phyloP scores from a whole-genome alignment of 2,113 vertebrate species.

The Atractosteus spatula region DNA sequence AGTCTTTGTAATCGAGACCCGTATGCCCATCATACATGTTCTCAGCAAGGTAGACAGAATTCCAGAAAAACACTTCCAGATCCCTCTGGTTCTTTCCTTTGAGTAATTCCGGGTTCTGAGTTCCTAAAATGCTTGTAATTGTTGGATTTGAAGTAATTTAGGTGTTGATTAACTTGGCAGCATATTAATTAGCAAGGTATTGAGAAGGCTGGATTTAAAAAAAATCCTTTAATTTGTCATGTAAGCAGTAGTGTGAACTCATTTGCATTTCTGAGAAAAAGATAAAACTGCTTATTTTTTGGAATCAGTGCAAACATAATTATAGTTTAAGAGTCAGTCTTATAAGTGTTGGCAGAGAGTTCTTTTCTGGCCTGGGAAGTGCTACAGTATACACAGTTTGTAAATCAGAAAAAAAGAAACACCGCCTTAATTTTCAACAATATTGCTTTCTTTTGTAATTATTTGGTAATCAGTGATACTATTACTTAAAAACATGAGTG shows the following conservation, averaged over 20 bases:
- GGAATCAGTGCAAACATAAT: slow-evolving; percentile 43
- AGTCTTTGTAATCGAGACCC: too few species aligned
- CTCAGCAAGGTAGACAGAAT: too few species aligned
- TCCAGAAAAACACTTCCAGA: too few species aligned
- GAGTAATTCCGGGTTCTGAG: slow-evolving; percentile 51
- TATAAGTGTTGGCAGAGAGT: too few species aligned
- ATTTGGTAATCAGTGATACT: too few species aligned
- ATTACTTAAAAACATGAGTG: too few species aligned
- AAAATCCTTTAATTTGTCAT: slow-evolving; percentile 42
- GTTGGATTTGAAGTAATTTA: slow-evolving; percentile 48
- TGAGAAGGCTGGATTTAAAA: slow-evolving; percentile 37
- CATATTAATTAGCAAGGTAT: slow-evolving; percentile 63
- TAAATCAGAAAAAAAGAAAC: too few species aligned
- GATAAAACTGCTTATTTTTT: slow-evolving; percentile 47
- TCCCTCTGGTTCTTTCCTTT: slow-evolving; percentile 18
- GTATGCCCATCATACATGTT: too few species aligned
- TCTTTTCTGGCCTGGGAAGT: too few species aligned
- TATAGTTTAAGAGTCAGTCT: neutral
- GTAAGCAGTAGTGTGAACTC: slow-evolving; percentile 26
- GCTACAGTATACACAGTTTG: too few species aligned
- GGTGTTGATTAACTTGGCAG: slow-evolving; percentile 64
- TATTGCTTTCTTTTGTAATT: too few species aligned
- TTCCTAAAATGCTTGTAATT: slow-evolving; percentile 61
- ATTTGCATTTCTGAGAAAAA: slow-evolving; percentile 45
- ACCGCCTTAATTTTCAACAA: too few species aligned